A percentile compares a stretch with the other conserved stretches of the same genome.
These are phyloP conservation scores for Macrocentrus cingulum DNA, from an alignment of 1,140 invertebrate genomes.

Conservation along the genomic window DNA sequence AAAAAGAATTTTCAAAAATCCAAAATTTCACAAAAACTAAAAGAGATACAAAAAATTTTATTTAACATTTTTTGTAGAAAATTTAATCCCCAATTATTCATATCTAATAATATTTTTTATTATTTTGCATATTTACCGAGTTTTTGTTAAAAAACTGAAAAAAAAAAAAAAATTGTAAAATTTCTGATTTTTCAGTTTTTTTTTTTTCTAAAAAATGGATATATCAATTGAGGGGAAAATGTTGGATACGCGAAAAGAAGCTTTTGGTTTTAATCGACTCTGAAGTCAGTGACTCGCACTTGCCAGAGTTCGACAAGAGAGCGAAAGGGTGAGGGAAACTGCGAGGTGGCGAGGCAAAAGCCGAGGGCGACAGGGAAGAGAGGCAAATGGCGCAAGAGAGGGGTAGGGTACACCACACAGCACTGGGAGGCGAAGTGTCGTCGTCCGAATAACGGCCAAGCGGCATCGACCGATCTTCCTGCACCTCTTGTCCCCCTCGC, in stretches of 20 bases:
- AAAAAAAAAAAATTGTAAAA: no score
- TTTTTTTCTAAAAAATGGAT: slow-evolving; percentile 18
- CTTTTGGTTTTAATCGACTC: slow-evolving; percentile 8
- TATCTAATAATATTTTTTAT: no score
- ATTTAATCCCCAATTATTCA: no score
- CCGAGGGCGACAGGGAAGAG: slow-evolving; percentile 20
- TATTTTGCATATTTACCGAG: no score
- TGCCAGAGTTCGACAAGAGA: not conserved
- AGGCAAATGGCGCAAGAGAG: slow-evolving; percentile 36
- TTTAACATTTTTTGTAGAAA: no score
- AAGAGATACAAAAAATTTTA: no score
- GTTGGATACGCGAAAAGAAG: no score
- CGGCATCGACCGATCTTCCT: slow-evolving; percentile 61
- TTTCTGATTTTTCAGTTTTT: not conserved
- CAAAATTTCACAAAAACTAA: no score
- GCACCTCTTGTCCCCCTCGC: slow-evolving; percentile 26
- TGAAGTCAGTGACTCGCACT: slow-evolving; percentile 3
- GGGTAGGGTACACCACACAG: slow-evolving; percentile 34
- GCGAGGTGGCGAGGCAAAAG: slow-evolving; percentile 5
- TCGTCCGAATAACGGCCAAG: slow-evolving; percentile 61
- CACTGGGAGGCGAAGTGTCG: slow-evolving; percentile 58
- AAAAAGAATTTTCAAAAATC: no score
- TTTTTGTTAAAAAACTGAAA: no score
- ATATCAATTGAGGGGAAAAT: no score
- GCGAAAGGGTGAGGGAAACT: slow-evolving; percentile 5